Evolutionary conservation across 2,888 invertebrate species (phyloP).

Genomic region (Drosophila austrosaltans): DNA sequence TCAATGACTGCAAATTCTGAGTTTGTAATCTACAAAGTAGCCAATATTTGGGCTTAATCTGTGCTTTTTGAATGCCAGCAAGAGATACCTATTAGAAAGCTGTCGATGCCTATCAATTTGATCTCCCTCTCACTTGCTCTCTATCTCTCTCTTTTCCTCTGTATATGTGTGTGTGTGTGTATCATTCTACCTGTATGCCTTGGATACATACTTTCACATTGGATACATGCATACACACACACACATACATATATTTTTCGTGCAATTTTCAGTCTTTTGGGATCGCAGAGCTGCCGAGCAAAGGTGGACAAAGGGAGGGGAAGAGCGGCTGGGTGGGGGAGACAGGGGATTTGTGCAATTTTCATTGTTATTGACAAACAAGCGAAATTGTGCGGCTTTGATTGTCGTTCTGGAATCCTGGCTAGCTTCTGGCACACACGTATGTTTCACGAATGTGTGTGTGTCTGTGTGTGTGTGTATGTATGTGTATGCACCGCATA

Average conservation of each 20-base stretch:
- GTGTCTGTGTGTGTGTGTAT: not conserved
- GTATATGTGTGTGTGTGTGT: not conserved
- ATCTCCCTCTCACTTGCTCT: not conserved
- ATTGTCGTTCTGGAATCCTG: slow-evolving; percentile 48
- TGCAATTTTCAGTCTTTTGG: slow-evolving; percentile 10
- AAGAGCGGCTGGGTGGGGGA: not conserved
- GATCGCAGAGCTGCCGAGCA: not conserved
- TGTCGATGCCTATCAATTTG: slow-evolving; percentile 10
- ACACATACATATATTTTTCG: not conserved
- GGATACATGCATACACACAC: not conserved
- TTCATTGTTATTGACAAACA: slow-evolving; percentile 70
- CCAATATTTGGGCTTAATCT: not conserved
- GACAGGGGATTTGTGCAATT: slow-evolving; percentile 25
- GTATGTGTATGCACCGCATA: slow-evolving; percentile 16
- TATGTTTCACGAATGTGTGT: slow-evolving; percentile 7
- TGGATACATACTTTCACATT: not conserved
- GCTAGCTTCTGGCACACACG: slow-evolving; percentile 20
- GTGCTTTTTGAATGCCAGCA: not conserved
- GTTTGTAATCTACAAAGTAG: not conserved
- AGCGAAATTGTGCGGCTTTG: slow-evolving; percentile 69
- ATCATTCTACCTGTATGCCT: not conserved
- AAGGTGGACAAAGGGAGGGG: not conserved
- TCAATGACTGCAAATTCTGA: not conserved
- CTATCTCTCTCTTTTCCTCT: not conserved
- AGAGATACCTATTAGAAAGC: slow-evolving; percentile 1